Evolutionary conservation across 2,888 invertebrate genomes (phyloP).

Genomic region (Cotesia congregata): DNA sequence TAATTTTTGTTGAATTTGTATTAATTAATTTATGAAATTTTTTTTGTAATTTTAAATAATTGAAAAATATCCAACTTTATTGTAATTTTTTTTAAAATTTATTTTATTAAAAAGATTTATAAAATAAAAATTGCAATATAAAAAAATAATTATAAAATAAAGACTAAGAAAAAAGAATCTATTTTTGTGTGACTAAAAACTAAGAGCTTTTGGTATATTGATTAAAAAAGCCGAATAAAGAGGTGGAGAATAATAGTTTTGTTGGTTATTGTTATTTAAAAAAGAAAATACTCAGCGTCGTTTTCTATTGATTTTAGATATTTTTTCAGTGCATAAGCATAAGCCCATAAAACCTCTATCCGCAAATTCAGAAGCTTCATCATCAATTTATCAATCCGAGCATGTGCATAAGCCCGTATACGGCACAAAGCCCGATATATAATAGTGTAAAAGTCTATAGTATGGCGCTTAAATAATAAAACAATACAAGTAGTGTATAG

Average conservation of each 20-base stretch:
- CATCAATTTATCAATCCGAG: constrained; percentile 29
- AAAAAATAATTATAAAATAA: not conserved
- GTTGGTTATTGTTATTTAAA: not conserved
- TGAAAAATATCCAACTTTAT: no score
- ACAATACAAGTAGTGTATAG: constrained; percentile 9
- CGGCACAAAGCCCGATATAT: not conserved
- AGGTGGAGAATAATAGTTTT: constrained; percentile 3
- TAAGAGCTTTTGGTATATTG: constrained; percentile 35
- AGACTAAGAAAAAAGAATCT: not conserved
- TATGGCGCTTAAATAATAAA: no score
- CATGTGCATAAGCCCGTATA: not conserved
- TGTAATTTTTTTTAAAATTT: no score
- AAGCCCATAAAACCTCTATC: constrained; percentile 23
- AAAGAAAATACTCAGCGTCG: constrained; percentile 25
- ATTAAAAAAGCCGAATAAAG: constrained; percentile 22
- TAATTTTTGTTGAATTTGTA: no score
- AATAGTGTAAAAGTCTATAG: not conserved
- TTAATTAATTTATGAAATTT: no score
- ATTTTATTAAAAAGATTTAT: no score
- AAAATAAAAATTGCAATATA: no score
- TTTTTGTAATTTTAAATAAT: no score
- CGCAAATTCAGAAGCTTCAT: constrained; percentile 1
- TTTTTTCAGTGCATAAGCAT: not conserved
- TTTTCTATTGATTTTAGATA: constrained; percentile 24
- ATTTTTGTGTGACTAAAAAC: not conserved